Evolutionary conservation across 2,888 invertebrate species (phyloP).

Genomic region (Lasioglossum morio): DNA sequence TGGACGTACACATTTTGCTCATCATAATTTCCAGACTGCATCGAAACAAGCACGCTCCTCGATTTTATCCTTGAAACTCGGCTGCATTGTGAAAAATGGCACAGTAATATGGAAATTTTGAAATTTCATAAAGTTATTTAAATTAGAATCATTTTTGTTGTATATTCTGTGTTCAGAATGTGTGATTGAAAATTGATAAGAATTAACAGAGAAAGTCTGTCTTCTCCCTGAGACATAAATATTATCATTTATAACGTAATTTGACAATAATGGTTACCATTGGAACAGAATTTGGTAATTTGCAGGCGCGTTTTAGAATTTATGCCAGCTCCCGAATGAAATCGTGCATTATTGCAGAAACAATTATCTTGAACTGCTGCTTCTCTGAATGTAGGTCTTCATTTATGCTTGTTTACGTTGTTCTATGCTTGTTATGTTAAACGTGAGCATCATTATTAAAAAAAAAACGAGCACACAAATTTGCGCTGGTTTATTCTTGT

Average conservation of each 20-base stretch:
- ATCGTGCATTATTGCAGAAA: background rate
- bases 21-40: background rate
- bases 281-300: background rate
- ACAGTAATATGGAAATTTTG: background rate
- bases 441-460: background rate
- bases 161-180: background rate
- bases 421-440: background rate
- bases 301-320: background rate
- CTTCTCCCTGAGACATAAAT: background rate
- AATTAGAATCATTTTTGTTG: background rate
- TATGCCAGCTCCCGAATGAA: background rate
- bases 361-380: background rate
- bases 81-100: background rate
- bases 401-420: background rate
- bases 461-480: background rate
- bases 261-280: background rate
- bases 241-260: background rate
- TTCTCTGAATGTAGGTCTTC: background rate
- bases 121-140: background rate
- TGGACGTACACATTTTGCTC: background rate
- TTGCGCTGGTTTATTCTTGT: background rate
- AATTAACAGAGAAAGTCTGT: background rate
- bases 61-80: background rate
- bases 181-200: background rate
- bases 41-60: background rate